Evolutionary conservation across 2,888 invertebrate genomes (phyloP).

Genomic region (Creontiades dilutus): DNA sequence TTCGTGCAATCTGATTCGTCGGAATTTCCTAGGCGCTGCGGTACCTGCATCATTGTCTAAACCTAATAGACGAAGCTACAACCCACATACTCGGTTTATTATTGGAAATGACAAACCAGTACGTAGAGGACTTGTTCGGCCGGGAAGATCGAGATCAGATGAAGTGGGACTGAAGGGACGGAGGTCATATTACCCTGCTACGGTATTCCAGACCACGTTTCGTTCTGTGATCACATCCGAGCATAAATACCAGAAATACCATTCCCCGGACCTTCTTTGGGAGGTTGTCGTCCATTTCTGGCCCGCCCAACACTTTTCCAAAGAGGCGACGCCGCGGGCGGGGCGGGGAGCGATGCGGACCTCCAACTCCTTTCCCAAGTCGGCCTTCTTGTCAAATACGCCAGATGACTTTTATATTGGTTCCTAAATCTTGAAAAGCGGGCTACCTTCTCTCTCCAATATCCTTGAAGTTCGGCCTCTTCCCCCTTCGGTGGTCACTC

Average conservation of each 20-base stretch:
- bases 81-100: background rate
- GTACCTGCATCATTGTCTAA: too few species aligned
- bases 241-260: conserved; percentile 67
- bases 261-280: background rate
- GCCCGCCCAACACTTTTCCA: background rate
- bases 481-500: background rate
- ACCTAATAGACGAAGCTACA: too few species aligned
- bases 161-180: background rate
- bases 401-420: conserved; percentile 67
- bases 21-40: too few species aligned
- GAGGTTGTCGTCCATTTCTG: background rate
- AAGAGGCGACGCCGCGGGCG: background rate
- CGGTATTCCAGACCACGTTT: conserved; percentile 68
- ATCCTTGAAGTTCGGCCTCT: conserved; percentile 12
- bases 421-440: conserved; percentile 63
- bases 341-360: background rate
- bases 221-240: conserved; percentile 63
- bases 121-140: background rate
- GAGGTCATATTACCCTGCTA: conserved; percentile 25
- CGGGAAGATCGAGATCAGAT: background rate
- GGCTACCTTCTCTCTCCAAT: background rate
- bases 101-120: background rate
- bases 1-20: too few species aligned
- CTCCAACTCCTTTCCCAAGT: conserved; percentile 46
- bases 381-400: conserved; percentile 67